Conservation (phyloP, 2,888 invertebrate species). For the Eupithecia subumbrata region DNA sequence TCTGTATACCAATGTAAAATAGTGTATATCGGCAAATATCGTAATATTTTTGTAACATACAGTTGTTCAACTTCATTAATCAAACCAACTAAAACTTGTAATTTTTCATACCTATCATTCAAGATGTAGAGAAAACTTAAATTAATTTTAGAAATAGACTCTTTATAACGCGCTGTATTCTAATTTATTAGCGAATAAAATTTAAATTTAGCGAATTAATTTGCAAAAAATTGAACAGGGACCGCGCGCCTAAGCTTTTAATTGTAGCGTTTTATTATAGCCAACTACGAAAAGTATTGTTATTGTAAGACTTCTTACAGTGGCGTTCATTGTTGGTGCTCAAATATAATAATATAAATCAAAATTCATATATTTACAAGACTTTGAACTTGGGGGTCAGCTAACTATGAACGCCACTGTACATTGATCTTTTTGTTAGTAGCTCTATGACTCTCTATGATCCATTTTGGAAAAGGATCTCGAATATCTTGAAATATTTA, state of each 20-base stretch:
- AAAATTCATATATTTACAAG: too few species aligned
- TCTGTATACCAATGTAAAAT: background rate
- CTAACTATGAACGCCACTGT: too few species aligned
- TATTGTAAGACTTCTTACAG: background rate
- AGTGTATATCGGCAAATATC: background rate
- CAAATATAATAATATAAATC: too few species aligned
- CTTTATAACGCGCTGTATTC: background rate
- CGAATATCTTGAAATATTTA: background rate
- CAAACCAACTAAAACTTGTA: background rate
- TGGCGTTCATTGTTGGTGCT: too few species aligned
- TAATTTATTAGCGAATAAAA: background rate
- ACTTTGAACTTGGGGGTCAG: too few species aligned
- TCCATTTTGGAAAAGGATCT: background rate
- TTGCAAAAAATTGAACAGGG: background rate
- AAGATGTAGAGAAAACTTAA: background rate
- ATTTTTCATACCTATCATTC: background rate
- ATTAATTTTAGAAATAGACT: background rate
- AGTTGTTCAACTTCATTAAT: background rate
- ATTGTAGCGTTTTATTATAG: background rate
- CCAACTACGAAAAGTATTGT: background rate
- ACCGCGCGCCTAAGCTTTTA: background rate
- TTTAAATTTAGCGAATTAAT: background rate
- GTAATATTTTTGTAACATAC: conserved; percentile 15
- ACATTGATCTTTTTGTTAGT: background rate
- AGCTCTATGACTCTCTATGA: background rate